Conservation (phyloP, 2,113 vertebrate genomes). For the Callorhinus ursinus region DNA sequence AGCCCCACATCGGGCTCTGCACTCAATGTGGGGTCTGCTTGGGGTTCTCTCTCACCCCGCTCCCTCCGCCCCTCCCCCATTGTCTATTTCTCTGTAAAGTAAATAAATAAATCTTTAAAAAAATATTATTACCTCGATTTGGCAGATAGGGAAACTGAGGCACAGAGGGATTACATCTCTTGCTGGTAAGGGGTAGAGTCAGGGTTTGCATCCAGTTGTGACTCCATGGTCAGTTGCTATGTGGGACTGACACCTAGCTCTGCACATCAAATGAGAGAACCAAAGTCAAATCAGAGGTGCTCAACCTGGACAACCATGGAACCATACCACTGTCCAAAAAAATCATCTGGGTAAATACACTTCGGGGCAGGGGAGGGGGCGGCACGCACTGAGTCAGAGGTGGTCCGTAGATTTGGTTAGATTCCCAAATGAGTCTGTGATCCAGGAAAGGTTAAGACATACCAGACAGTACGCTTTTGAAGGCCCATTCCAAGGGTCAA, state of each 20-base stretch:
- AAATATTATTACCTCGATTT: background rate
- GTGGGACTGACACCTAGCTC: background rate
- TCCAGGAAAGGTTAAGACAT: background rate
- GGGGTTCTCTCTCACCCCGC: background rate
- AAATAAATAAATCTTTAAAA: background rate
- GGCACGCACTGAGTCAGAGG: background rate
- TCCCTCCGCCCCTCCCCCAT: background rate
- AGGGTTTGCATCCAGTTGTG: background rate
- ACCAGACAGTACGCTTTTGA: no score
- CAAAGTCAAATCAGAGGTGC: background rate
- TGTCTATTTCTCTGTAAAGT: background rate
- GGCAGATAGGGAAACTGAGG: background rate
- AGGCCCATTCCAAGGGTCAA: background rate
- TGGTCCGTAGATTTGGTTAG: background rate
- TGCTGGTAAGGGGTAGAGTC: background rate
- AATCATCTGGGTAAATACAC: background rate
- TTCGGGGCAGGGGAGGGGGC: accelerated
- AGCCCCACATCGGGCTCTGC: background rate
- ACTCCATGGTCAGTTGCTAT: background rate
- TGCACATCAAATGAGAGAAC: background rate
- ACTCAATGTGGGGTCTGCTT: background rate
- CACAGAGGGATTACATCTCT: background rate
- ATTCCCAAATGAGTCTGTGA: background rate
- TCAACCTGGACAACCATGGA: background rate
- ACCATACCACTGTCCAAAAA: background rate